Conservation (phyloP, 2,113 vertebrate species). For the Rousettus leschenaultii region DNA sequence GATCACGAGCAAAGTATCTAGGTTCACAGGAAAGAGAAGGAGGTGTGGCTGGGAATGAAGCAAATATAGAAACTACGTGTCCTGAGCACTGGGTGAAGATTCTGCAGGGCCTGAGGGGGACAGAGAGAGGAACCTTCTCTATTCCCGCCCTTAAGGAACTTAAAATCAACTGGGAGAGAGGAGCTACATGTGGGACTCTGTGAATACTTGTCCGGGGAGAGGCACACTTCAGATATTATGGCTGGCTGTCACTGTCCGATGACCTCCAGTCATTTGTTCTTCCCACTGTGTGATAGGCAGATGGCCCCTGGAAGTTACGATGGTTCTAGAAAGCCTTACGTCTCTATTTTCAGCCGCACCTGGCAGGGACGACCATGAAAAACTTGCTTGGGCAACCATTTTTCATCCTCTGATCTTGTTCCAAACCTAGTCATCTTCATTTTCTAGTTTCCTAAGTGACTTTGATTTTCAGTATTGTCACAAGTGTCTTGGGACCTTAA, state of each 20-base stretch:
- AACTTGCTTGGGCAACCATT: neutral
- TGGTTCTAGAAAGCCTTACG: neutral
- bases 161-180: neutral
- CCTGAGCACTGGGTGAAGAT: neutral
- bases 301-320: neutral
- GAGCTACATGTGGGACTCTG: neutral
- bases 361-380: neutral
- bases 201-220: neutral
- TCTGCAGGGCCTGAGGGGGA: neutral
- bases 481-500: slow-evolving; percentile 42
- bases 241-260: neutral
- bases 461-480: slow-evolving; percentile 67
- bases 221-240: neutral
- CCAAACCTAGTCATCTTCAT: neutral
- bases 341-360: neutral
- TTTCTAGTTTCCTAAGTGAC: slow-evolving; percentile 45
- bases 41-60: neutral
- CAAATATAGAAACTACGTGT: neutral
- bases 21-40: neutral
- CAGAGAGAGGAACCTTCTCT: neutral
- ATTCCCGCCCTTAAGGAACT: neutral
- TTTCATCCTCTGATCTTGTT: neutral
- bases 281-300: neutral
- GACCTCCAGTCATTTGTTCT: neutral
- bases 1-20: neutral